A percentile compares a stretch with the other conserved stretches of the same genome.
These are phyloP conservation scores for Drosophila putrida DNA, from an alignment of 2,888 invertebrate species.

Conservation along the genomic window DNA sequence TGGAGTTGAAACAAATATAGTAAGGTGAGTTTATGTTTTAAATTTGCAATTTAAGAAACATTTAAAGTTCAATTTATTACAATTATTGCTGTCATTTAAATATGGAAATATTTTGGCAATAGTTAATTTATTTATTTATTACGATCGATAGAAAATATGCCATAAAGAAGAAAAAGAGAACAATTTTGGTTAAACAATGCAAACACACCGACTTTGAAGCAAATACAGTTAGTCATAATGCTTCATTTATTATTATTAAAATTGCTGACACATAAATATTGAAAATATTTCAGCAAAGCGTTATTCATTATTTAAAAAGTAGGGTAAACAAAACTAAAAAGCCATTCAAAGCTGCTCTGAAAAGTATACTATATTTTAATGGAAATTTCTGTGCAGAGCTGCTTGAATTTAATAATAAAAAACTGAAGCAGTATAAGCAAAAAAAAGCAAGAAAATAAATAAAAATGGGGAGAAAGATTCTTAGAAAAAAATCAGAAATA, in stretches of 20 bases:
- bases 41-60: background rate
- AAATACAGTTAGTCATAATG: too few relatives aligned
- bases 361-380: background rate
- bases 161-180: too few relatives aligned
- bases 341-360: background rate
- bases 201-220: too few relatives aligned
- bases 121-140: too few relatives aligned
- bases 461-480: background rate
- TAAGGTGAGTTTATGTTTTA: background rate
- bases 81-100: too few relatives aligned
- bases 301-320: background rate
- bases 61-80: too few relatives aligned
- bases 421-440: background rate
- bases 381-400: background rate
- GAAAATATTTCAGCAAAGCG: background rate
- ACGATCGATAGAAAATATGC: too few relatives aligned
- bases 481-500: background rate
- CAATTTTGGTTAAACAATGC: too few relatives aligned
- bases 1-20: constrained; percentile 8
- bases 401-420: background rate
- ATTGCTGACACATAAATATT: too few relatives aligned
- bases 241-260: too few relatives aligned
- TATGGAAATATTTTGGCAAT: too few relatives aligned
- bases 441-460: background rate
- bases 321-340: background rate